These are phyloP conservation scores for Caerostris extrusa DNA, from an alignment of 1,140 invertebrate species.

Conservation along the genomic window DNA sequence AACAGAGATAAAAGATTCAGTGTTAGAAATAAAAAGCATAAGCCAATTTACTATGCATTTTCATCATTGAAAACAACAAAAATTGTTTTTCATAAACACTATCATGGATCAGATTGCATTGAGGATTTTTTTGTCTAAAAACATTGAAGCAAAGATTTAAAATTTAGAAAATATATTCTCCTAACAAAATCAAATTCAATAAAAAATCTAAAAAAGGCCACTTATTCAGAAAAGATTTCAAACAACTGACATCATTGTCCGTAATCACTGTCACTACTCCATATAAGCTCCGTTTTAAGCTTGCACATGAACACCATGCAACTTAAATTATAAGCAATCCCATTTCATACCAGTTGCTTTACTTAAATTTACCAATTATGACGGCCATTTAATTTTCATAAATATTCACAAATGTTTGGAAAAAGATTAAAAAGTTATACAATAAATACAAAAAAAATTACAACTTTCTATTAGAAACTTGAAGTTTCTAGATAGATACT, in stretches of 20 bases:
- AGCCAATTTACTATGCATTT: not conserved
- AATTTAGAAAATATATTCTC: not conserved
- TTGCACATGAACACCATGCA: not conserved
- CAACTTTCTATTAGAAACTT: slow-evolving; percentile 12
- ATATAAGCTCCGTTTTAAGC: not conserved
- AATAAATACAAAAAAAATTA: slow-evolving; percentile 12
- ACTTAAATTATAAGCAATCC: not conserved
- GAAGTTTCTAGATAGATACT: not conserved
- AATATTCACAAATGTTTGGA: not conserved
- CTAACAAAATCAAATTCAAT: not conserved
- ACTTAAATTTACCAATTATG: not conserved
- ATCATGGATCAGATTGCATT: not conserved
- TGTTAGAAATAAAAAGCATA: not conserved
- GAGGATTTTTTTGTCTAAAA: not conserved
- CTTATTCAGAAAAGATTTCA: not conserved
- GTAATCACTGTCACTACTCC: not conserved
- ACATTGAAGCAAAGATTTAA: not conserved
- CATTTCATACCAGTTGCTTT: not conserved
- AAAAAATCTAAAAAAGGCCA: not conserved
- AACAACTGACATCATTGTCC: not conserved
- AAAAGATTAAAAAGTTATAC: not conserved
- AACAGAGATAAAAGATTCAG: not conserved
- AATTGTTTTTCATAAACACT: not conserved
- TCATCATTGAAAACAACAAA: not conserved
- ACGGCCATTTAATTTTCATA: not conserved